These are phyloP conservation scores for Xiphorhynchus erythropygius DNA, from an alignment of 2,797 vertebrate species.

Conservation along the genomic window DNA sequence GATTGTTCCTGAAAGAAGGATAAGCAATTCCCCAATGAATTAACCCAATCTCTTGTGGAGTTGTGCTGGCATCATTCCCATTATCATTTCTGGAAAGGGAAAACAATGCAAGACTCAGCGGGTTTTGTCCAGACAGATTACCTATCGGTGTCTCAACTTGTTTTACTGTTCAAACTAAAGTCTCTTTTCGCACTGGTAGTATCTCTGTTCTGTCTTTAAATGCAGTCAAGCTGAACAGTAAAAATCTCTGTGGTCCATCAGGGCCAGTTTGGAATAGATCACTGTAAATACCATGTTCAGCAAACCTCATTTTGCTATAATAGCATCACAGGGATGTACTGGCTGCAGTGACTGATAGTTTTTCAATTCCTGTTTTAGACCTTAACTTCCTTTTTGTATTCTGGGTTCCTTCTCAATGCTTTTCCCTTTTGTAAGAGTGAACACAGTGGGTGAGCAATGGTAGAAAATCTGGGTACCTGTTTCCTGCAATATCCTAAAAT, in stretches of 20 bases:
- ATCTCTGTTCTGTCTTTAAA: neutral
- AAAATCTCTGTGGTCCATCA: neutral
- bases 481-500: neutral
- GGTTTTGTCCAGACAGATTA: neutral
- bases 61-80: neutral
- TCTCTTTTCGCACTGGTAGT: neutral
- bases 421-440: neutral
- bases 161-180: neutral
- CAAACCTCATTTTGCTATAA: neutral
- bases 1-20: neutral
- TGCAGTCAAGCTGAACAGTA: neutral
- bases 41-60: neutral
- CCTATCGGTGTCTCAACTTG: neutral
- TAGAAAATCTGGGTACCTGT: neutral
- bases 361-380: neutral
- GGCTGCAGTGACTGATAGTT: neutral
- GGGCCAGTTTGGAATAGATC: neutral
- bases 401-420: neutral
- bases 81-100: neutral
- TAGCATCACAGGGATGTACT: neutral
- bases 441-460: neutral
- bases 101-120: neutral
- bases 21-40: neutral
- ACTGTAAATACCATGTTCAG: neutral
- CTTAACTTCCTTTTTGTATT: too few relatives aligned